These are phyloP conservation scores for Cettia cetti DNA, from an alignment of 2,113 vertebrate species.

Conservation along the genomic window DNA sequence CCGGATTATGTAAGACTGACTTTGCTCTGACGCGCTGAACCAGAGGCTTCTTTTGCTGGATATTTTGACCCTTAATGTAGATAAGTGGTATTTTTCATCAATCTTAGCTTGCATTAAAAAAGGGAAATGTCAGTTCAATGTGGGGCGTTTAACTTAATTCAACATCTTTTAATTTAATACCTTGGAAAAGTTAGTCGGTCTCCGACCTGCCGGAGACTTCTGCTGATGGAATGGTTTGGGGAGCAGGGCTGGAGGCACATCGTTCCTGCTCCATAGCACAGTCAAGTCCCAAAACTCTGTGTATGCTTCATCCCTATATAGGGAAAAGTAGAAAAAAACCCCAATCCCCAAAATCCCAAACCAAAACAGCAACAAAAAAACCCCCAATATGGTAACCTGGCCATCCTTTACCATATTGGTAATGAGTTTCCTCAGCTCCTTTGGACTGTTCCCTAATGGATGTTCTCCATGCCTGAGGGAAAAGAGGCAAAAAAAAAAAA, in stretches of 20 bases:
- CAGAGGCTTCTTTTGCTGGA: conserved; percentile 72
- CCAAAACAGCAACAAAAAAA: background rate
- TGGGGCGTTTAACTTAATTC: conserved; percentile 81
- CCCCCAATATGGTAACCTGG: rapidly evolving
- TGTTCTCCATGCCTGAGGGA: background rate
- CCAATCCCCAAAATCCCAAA: background rate
- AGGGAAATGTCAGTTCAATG: conserved; percentile 81
- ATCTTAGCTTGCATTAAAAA: conserved; percentile 83
- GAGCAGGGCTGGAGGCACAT: background rate
- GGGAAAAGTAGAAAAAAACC: background rate
- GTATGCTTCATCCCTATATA: background rate
- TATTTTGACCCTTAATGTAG: conserved; percentile 95
- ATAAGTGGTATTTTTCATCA: conserved; percentile 97
- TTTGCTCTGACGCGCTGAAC: conserved; percentile 88
- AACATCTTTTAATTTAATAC: conserved; percentile 85
- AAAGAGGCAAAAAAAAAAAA: background rate
- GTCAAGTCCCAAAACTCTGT: background rate
- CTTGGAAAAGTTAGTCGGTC: conserved; percentile 75
- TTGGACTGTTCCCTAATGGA: background rate
- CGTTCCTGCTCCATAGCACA: background rate
- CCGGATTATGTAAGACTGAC: conserved; percentile 94
- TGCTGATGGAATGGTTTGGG: conserved; percentile 73
- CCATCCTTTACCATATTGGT: background rate
- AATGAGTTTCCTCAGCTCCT: background rate
- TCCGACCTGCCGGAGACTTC: conserved; percentile 67